Conservation (phyloP, 2,888 invertebrate genomes). For the Cacoxenus indagator region DNA sequence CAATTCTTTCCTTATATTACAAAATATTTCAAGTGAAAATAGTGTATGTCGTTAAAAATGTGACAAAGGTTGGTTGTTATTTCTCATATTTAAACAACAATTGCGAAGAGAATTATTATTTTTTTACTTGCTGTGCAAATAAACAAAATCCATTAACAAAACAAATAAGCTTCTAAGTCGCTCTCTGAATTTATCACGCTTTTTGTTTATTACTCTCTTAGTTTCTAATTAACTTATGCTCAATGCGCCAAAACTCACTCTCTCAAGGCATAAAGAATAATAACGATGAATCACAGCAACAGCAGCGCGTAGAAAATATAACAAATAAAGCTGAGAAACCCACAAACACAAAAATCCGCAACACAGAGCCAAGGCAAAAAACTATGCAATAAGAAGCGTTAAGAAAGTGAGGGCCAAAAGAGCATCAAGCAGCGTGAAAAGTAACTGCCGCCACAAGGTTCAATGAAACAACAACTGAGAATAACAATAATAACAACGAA, state of each 20-base stretch:
- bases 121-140: neutral
- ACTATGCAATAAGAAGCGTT: neutral
- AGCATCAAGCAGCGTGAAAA: neutral
- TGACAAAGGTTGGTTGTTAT: too few relatives aligned
- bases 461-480: slow-evolving; percentile 13
- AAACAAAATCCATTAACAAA: too few relatives aligned
- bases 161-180: neutral
- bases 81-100: too few relatives aligned
- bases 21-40: too few relatives aligned
- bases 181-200: too few relatives aligned
- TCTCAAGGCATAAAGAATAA: neutral
- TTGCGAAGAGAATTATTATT: neutral
- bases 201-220: neutral
- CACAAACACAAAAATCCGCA: neutral
- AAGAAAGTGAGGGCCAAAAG: slow-evolving; percentile 3
- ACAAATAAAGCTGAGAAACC: neutral
- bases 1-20: too few relatives aligned
- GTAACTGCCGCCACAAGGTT: neutral
- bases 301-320: neutral
- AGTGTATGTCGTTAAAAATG: too few relatives aligned
- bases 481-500: neutral
- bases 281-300: neutral
- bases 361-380: neutral
- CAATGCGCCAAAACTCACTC: neutral
- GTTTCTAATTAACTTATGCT: neutral